Base-by-base conservation (phyloP, 1,140 invertebrate species). In the Forficula auricularia region DNA sequence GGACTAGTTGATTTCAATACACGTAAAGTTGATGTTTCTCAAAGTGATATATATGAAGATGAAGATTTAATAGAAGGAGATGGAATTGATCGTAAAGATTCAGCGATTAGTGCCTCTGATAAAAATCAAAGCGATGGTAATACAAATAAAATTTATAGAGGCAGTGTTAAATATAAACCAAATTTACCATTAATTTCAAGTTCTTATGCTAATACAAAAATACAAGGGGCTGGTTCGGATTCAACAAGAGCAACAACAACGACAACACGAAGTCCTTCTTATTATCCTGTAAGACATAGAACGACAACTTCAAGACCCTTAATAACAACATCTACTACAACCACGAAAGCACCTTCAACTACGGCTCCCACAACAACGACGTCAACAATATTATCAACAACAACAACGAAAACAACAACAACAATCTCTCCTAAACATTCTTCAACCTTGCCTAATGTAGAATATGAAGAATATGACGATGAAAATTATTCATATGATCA, bases 201-300 rank as follows among this genome's bases (percentile, higher is more conserved):
- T 47, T 77, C 75, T 2, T 79, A 79, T 50, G 75, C 77, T 0
- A 79, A 78, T 48, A 71, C 75, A 0, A 79, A 79, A 57, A 70
- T 79, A 19, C 76, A 79, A 54, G 76, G 77, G 0, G 44, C 38
- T 35, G 49, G 38, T 8, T 30, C 30, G 19, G 41, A 6, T 12
- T 31, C 36, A 14, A 38, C 37, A 12, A 8, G 72, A 68, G 48
- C 40, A 47, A 47, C 34, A 6, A 50, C 48, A 2, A 50, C 61
- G 36, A 50, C 56, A 6, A 43, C 52, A 3, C 57, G 59, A 15
- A 57, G 58, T 0, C 57, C 58, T 0, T 61, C 56, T 13, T 60
- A 57, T 2, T 57, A 60, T 1, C 56, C 49, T 10, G 53, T 52
- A 6, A 59, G 60, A 0, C 57, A 51, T 2, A 46, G 39, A 12